Evolutionary conservation across 2,888 invertebrate species (phyloP).

Genomic region (Caenorhabditis uteleia): DNA sequence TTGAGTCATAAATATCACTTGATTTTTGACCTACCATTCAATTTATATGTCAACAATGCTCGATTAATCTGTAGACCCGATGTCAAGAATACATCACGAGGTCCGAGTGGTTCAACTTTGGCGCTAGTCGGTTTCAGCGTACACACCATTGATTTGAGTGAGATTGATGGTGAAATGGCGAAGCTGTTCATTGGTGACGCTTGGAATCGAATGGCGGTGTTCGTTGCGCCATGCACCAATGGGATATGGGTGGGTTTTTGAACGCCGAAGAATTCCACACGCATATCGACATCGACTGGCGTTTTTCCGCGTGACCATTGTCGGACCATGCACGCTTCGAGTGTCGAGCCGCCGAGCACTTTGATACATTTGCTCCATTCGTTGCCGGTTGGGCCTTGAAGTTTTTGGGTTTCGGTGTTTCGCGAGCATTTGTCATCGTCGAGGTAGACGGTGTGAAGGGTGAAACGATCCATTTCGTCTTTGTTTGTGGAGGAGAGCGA

Average conservation of each 20-base stretch:
- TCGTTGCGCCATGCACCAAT: constrained; percentile 32
- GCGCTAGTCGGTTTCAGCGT: constrained; percentile 76
- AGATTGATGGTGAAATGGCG: constrained; percentile 36
- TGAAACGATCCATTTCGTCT: constrained; percentile 80
- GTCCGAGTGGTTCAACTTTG: constrained; percentile 81
- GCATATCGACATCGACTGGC: constrained; percentile 46
- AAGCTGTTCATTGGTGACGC: constrained; percentile 39
- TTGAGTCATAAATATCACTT: no score
- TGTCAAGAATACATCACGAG: constrained; percentile 82
- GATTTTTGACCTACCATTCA: constrained; percentile 71
- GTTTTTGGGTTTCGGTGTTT: constrained; percentile 80
- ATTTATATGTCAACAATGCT: constrained; percentile 84
- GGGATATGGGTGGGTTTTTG: constrained; percentile 18
- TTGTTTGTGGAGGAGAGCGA: constrained; percentile 72
- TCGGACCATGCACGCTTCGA: constrained; percentile 75
- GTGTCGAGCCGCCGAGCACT: constrained; percentile 78
- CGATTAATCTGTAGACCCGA: constrained; percentile 88
- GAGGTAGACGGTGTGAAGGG: constrained; percentile 87
- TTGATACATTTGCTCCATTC: constrained; percentile 42
- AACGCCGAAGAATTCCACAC: constrained; percentile 52
- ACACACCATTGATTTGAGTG: constrained; percentile 36
- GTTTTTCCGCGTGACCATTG: constrained; percentile 38
- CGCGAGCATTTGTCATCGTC: constrained; percentile 83
- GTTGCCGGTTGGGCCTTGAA: constrained; percentile 38
- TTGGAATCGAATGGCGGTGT: constrained; percentile 27